These are phyloP conservation scores for Bombus balteatus DNA, from an alignment of 1,140 invertebrate genomes.

Conservation along the genomic window DNA sequence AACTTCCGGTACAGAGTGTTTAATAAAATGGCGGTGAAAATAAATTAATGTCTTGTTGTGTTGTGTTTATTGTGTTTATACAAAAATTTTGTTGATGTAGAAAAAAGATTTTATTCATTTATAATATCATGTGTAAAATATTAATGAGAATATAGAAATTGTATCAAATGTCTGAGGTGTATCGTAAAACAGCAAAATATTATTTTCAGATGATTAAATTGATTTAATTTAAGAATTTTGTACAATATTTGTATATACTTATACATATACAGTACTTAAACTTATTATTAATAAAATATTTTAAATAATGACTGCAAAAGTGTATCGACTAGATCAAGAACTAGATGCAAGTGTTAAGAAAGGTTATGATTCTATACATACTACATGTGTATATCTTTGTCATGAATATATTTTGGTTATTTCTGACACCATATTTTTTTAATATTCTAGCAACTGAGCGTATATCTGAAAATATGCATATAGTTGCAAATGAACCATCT, in stretches of 20 bases:
- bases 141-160: not conserved
- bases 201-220: not conserved
- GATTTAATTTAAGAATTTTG: not conserved
- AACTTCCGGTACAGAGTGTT: conserved; percentile 69
- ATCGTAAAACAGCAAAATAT: not conserved
- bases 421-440: conserved; percentile 26
- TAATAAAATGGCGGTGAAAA: conserved; percentile 57
- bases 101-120: not conserved
- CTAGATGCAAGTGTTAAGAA: conserved; percentile 89
- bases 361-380: conserved; percentile 81
- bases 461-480: not conserved
- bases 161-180: not conserved
- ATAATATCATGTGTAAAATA: not conserved
- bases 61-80: too few species aligned
- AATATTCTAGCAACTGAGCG: conserved; percentile 84
- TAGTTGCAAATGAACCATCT: conserved; percentile 12
- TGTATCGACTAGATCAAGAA: conserved; percentile 85
- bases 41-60: conserved; percentile 8
- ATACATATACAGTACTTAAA: not conserved
- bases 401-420: not conserved
- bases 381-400: not conserved
- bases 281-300: not conserved
- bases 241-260: not conserved
- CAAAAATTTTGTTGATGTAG: not conserved
- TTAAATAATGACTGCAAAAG: conserved; percentile 72